These are phyloP conservation scores for Trochalopteron elliotii DNA, from an alignment of 2,113 vertebrate genomes.

Conservation along the genomic window DNA sequence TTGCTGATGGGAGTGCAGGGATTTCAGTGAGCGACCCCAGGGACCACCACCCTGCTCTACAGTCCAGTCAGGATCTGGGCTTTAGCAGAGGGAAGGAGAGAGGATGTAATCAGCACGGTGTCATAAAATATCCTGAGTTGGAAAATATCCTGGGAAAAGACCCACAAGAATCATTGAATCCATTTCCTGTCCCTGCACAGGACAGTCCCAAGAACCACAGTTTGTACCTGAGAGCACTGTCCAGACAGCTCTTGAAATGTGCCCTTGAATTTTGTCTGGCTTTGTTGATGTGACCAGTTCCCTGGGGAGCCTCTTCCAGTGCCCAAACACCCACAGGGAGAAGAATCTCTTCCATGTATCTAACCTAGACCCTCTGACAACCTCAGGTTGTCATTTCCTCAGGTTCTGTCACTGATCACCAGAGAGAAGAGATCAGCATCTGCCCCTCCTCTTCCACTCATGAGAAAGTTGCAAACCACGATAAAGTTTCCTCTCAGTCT, in stretches of 20 bases:
- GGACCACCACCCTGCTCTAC: background rate
- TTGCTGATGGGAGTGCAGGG: background rate
- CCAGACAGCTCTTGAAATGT: background rate
- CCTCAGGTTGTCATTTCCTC: background rate
- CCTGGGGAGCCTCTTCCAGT: background rate
- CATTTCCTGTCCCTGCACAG: background rate
- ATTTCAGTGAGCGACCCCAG: background rate
- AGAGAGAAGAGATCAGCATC: background rate
- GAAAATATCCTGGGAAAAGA: background rate
- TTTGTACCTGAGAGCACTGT: background rate
- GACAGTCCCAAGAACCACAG: background rate
- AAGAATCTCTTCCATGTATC: too few relatives aligned
- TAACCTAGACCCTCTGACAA: background rate
- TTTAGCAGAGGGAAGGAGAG: background rate
- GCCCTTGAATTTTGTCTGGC: background rate
- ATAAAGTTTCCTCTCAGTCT: background rate
- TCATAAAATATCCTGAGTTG: background rate
- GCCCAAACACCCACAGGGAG: background rate
- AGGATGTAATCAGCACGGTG: too few relatives aligned
- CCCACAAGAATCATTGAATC: background rate
- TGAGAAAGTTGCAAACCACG: fast-evolving
- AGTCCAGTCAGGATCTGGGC: too few relatives aligned
- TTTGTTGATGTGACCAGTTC: background rate
- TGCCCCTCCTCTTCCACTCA: background rate
- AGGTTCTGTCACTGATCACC: background rate